phyloP scores from a whole-genome alignment of 2,888 invertebrate genomes.

The Malthinus seriepunctatus region DNA sequence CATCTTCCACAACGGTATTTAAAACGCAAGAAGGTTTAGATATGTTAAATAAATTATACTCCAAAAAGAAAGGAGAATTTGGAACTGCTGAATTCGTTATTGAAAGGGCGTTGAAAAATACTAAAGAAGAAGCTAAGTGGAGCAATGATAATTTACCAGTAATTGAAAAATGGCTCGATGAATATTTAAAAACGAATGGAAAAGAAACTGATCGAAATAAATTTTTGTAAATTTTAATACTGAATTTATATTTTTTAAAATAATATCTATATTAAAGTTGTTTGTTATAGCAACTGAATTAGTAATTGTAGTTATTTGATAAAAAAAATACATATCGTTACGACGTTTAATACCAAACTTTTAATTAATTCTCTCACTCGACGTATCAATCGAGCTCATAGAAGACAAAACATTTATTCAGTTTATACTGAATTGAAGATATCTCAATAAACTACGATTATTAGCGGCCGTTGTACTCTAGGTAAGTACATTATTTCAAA shows the following conservation, averaged over 20 bases:
- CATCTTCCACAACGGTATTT: conserved; percentile 74
- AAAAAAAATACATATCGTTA: no score
- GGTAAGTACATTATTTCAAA: no score
- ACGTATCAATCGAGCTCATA: no score
- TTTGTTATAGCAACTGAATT: no score
- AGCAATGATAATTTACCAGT: conserved; percentile 74
- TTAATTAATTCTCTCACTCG: no score
- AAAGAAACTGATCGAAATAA: conserved; percentile 15
- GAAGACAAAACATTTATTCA: not conserved
- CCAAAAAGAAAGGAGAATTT: conserved; percentile 67
- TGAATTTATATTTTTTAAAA: not conserved
- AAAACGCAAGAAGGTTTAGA: conserved; percentile 75
- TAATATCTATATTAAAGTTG: no score
- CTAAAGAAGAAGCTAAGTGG: conserved; percentile 77
- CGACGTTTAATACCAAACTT: no score
- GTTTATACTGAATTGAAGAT: no score
- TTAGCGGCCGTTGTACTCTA: no score
- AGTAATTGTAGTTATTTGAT: no score
- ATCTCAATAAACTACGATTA: no score
- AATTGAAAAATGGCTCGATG: conserved; percentile 73
- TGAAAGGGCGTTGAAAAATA: conserved; percentile 71
- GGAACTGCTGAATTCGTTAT: conserved; percentile 75
- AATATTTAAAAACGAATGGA: conserved; percentile 53
- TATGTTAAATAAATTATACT: conserved; percentile 68
- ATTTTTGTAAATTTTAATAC: conserved; percentile 17